phyloP scores from a whole-genome alignment of 1,140 invertebrate species.

The Drosophila albomicans region DNA sequence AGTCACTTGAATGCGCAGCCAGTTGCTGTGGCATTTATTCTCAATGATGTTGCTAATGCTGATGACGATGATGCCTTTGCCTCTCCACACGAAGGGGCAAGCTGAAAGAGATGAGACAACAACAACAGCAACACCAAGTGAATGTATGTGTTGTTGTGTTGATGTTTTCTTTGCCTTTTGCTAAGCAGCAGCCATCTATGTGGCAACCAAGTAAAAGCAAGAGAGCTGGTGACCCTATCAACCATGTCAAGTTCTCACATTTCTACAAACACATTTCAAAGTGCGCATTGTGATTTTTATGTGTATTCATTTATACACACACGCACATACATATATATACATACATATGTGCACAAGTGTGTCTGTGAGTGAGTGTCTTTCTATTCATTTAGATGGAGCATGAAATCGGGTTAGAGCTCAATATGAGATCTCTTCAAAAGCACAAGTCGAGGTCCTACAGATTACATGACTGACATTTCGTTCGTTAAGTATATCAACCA shows the following conservation, averaged over 20 bases:
- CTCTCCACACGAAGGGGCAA: background rate
- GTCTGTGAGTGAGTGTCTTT: conserved; percentile 12
- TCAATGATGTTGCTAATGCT: conserved; percentile 73
- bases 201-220: background rate
- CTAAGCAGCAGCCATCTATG: background rate
- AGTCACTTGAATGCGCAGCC: conserved; percentile 75
- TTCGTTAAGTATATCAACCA: background rate
- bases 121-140: background rate
- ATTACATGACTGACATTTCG: background rate
- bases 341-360: background rate
- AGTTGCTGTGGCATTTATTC: conserved; percentile 75
- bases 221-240: conserved; percentile 53
- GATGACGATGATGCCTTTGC: conserved; percentile 54
- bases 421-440: conserved; percentile 4
- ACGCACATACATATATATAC: background rate
- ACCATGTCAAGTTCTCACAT: conserved; percentile 44
- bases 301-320: conserved; percentile 33
- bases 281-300: conserved; percentile 60
- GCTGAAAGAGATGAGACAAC: conserved; percentile 20
- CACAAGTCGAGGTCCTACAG: background rate
- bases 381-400: conserved; percentile 55
- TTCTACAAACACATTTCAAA: conserved; percentile 43
- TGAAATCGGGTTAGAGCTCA: conserved; percentile 45
- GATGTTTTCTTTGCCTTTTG: conserved; percentile 25
- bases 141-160: conserved; percentile 23